Conservation (phyloP, 2,888 invertebrate species). For the Augiades crinisus region DNA sequence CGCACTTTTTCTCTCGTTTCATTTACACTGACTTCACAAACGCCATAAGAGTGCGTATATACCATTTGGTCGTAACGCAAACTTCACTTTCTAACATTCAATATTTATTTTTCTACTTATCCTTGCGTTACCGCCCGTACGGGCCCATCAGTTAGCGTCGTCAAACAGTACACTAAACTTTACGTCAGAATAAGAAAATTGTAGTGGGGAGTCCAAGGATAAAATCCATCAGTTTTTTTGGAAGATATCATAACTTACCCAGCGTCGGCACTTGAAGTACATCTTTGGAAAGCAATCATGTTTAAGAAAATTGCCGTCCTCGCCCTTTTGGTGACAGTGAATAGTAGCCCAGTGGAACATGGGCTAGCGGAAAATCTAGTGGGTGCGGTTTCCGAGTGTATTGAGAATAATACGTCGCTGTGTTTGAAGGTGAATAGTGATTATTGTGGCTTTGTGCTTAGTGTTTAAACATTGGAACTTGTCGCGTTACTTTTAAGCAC, state of each 20-base stretch:
- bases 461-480: not conserved
- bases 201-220: slow-evolving; percentile 73
- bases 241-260: slow-evolving; percentile 72
- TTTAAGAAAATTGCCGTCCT: slow-evolving; percentile 60
- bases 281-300: slow-evolving; percentile 45
- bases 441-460: slow-evolving; percentile 31
- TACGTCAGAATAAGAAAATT: slow-evolving; percentile 61
- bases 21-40: slow-evolving; percentile 67
- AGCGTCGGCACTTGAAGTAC: slow-evolving; percentile 60
- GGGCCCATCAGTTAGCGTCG: slow-evolving; percentile 64
- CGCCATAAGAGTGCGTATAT: slow-evolving; percentile 50
- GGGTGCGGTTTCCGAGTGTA: slow-evolving; percentile 78
- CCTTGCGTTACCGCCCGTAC: slow-evolving; percentile 57
- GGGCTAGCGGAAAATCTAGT: slow-evolving; percentile 69
- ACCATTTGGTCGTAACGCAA: slow-evolving; percentile 68
- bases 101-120: slow-evolving; percentile 80
- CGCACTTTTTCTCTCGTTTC: slow-evolving; percentile 79
- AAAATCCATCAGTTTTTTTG: slow-evolving; percentile 74
- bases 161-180: slow-evolving; percentile 60
- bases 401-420: slow-evolving; percentile 79
- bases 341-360: slow-evolving; percentile 63
- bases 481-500: no score
- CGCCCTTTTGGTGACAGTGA: slow-evolving; percentile 63
- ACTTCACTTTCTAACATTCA: slow-evolving; percentile 77
- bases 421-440: slow-evolving; percentile 83